phyloP scores from a whole-genome alignment of 1,140 invertebrate genomes.

The Drosophila murphyi region DNA sequence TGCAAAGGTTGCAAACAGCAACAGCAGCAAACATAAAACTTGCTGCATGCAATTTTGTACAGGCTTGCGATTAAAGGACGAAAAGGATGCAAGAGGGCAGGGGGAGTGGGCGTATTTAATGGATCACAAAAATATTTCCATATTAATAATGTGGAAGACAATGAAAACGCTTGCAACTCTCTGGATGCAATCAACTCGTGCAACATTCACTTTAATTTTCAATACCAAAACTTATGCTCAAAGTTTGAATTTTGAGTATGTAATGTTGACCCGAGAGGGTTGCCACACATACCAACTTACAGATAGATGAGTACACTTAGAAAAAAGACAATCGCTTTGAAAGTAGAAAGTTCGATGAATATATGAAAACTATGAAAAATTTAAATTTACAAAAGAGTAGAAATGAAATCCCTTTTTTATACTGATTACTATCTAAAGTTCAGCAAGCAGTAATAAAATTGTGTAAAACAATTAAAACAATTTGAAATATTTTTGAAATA shows the following conservation, averaged over 20 bases:
- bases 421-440: too few species aligned
- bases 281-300: too few species aligned
- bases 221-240: neutral
- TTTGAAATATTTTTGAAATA: too few species aligned
- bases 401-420: too few species aligned
- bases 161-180: neutral
- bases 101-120: neutral
- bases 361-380: too few species aligned
- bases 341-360: too few species aligned
- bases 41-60: conserved; percentile 49
- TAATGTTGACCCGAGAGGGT: neutral
- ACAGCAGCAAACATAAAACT: conserved; percentile 18
- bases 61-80: neutral
- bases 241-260: neutral
- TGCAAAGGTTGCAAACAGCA: neutral
- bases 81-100: too few species aligned
- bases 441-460: too few species aligned
- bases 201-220: neutral
- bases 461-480: too few species aligned
- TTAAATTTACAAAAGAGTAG: too few species aligned
- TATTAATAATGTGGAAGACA: conserved; percentile 20
- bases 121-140: conserved; percentile 24
- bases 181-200: too few species aligned
- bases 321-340: too few species aligned
- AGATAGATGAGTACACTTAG: neutral